These are phyloP conservation scores for Anthoscopus minutus DNA, from an alignment of 2,113 vertebrate species.

Conservation along the genomic window DNA sequence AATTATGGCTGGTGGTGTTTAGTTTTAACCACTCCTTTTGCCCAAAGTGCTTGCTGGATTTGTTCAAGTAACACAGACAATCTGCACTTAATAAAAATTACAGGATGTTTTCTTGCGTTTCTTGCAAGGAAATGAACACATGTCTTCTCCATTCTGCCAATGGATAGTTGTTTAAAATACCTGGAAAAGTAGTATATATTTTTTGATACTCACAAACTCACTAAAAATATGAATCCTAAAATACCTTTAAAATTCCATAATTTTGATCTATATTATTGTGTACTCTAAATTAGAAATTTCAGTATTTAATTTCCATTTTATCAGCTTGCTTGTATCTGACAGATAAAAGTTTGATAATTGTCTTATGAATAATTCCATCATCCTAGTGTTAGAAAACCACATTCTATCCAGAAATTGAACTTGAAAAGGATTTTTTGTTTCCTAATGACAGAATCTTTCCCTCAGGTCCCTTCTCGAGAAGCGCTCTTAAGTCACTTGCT, in stretches of 20 bases:
- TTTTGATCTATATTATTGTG: not conserved
- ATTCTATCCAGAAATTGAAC: not conserved
- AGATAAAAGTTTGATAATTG: not conserved
- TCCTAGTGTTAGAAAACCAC: not conserved
- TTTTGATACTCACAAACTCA: not conserved
- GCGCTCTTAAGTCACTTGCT: conserved; percentile 76
- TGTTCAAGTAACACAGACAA: not conserved
- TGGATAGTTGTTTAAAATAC: not conserved
- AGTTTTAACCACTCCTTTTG: not conserved
- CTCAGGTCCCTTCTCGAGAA: conserved; percentile 41
- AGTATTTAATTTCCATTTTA: not conserved
- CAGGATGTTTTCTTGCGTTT: not conserved
- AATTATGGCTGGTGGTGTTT: not conserved
- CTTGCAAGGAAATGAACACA: not conserved
- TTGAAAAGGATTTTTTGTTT: not conserved
- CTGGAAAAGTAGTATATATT: not conserved
- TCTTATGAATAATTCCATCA: not conserved
- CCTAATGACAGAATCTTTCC: not conserved
- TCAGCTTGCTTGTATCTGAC: not conserved
- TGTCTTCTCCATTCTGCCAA: not conserved
- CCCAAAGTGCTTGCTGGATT: not conserved
- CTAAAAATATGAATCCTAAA: not conserved
- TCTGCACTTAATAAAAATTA: not conserved
- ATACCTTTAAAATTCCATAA: not conserved
- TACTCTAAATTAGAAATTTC: not conserved